phyloP scores from a whole-genome alignment of 64 coral and sea anemone genomes.

The Dendrophyllia cribrosa region DNA sequence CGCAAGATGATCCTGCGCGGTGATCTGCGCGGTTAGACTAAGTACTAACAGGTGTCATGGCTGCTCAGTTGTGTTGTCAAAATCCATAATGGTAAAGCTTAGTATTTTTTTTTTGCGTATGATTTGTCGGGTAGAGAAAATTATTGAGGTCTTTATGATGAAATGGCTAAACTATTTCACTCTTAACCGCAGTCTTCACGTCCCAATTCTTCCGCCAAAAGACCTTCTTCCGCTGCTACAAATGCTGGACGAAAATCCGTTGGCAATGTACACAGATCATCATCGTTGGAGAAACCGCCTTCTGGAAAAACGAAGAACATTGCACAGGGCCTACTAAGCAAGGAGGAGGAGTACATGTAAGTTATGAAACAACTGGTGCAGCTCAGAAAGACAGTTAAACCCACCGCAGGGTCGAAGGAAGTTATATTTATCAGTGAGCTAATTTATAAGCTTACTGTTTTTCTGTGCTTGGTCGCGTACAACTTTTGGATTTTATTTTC shows the following conservation, averaged over 20 bases:
- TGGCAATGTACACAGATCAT: neutral
- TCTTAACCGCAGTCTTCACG: constrained; percentile 20
- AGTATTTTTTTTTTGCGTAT: neutral
- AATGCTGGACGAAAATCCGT: constrained; percentile 15
- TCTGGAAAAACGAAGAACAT: constrained; percentile 87
- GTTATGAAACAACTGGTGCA: neutral
- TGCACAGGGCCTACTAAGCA: constrained; percentile 81
- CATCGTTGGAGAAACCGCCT: constrained; percentile 54
- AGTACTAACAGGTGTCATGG: constrained; percentile 10
- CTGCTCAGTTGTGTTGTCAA: neutral
- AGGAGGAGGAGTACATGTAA: constrained; percentile 99
- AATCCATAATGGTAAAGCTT: neutral
- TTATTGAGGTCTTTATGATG: no score
- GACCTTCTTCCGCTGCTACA: constrained; percentile 22
- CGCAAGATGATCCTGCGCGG: no score
- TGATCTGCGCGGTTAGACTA: no score
- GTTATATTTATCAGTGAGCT: no score
- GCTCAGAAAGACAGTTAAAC: no score
- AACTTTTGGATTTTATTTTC: no score
- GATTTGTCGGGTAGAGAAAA: neutral
- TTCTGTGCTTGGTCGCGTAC: no score
- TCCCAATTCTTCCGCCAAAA: constrained; percentile 18
- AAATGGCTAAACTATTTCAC: neutral
- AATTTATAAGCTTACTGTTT: no score
- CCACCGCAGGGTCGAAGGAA: no score